Evolutionary conservation across 2,113 vertebrate species (phyloP).

Genomic region (Limanda limanda): DNA sequence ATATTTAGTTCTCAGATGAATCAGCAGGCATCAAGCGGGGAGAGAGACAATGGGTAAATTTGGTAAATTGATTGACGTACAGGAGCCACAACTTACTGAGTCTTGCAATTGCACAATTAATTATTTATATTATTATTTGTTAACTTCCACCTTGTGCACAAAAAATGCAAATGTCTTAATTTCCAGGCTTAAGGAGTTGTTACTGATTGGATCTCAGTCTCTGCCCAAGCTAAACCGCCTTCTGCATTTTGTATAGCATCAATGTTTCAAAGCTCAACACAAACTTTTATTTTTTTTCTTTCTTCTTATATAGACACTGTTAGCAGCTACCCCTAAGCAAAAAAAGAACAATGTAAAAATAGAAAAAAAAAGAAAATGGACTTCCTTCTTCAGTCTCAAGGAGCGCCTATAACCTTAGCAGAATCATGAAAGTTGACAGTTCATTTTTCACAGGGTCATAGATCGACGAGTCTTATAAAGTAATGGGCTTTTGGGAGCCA

Average conservation of each 20-base stretch:
- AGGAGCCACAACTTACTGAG: not conserved
- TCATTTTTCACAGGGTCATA: conserved; percentile 88
- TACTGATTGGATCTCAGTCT: not conserved
- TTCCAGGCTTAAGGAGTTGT: not conserved
- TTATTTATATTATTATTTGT: conserved; percentile 2
- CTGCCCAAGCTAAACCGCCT: no score
- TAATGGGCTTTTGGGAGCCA: conserved; percentile 87
- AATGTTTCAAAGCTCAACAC: conserved; percentile 23
- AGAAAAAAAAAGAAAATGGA: conserved; percentile 37
- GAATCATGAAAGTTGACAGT: conserved; percentile 88
- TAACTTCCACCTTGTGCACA: not conserved
- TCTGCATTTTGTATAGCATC: not conserved
- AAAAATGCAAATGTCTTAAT: not conserved
- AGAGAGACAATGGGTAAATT: no score
- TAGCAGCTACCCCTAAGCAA: conserved; percentile 61
- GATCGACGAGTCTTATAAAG: conserved; percentile 85
- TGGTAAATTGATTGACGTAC: no score
- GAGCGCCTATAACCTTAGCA: conserved; percentile 84
- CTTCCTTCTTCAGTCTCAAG: conserved; percentile 76
- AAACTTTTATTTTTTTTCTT: not conserved
- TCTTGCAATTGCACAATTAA: not conserved
- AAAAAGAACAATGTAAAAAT: conserved; percentile 70
- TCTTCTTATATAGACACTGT: conserved; percentile 30
- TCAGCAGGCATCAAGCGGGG: not conserved
- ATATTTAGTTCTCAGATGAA: not conserved